These are phyloP conservation scores for Galerucella nymphaeae DNA, from an alignment of 2,888 invertebrate genomes.

Conservation along the genomic window DNA sequence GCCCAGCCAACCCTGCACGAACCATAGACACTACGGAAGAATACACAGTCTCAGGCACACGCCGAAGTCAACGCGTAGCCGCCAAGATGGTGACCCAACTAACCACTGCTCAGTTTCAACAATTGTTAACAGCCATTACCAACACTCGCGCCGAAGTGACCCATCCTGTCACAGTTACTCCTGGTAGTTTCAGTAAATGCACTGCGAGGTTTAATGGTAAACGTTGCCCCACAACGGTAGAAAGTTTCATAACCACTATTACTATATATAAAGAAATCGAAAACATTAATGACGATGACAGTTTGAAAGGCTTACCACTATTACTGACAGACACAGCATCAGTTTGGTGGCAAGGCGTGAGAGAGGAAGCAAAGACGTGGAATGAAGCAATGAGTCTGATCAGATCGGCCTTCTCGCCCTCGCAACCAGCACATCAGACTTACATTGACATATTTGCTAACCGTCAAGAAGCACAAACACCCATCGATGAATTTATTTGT, in stretches of 20 bases:
- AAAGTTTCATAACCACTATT: constrained; percentile 3
- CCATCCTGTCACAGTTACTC: too few species aligned
- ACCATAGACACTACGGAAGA: too few species aligned
- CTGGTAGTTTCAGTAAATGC: constrained; percentile 9
- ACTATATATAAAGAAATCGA: constrained; percentile 17
- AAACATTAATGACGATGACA: constrained; percentile 39
- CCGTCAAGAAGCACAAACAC: constrained; percentile 30
- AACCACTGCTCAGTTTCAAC: too few species aligned
- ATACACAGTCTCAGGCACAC: too few species aligned
- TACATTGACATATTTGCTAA: constrained; percentile 29
- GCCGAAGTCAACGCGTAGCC: too few species aligned
- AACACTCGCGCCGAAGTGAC: too few species aligned
- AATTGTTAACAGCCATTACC: too few species aligned
- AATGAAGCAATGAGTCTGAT: constrained; percentile 29
- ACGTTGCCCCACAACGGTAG: neutral
- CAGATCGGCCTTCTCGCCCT: too few species aligned
- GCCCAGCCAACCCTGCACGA: too few species aligned
- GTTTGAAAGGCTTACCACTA: too few species aligned
- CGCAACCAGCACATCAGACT: too few species aligned
- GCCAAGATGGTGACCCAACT: too few species aligned
- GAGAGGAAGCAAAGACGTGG: constrained; percentile 37
- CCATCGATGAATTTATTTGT: constrained; percentile 42
- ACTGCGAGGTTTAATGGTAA: constrained; percentile 17
- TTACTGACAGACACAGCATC: constrained; percentile 36
- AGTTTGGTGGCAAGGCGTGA: constrained; percentile 41